Percentiles rank a stretch among this genome's conserved stretches.
phyloP scores from a whole-genome alignment of 2,113 vertebrate genomes.

The Etheostoma spectabile region DNA sequence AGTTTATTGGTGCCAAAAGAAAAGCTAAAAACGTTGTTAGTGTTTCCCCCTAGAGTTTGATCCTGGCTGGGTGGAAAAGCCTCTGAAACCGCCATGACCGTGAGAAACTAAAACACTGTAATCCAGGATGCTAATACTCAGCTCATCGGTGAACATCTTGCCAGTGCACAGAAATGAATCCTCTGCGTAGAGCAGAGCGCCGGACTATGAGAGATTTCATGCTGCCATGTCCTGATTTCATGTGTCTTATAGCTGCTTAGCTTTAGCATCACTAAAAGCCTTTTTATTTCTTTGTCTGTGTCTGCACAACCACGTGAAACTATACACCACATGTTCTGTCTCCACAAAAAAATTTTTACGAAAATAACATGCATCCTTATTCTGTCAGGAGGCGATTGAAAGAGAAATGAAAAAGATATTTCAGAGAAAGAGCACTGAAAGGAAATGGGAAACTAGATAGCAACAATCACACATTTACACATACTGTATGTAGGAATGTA shows the following conservation, averaged over 20 bases:
- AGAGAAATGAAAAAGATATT: constrained; percentile 53
- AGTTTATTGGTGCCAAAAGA: constrained; percentile 10
- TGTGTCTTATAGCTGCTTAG: constrained; percentile 39
- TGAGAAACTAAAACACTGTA: constrained; percentile 37
- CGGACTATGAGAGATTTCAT: constrained; percentile 35
- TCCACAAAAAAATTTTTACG: constrained; percentile 44
- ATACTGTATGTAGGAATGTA: constrained; percentile 44
- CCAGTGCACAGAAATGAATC: neutral
- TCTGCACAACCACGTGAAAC: constrained; percentile 4
- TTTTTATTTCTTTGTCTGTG: constrained; percentile 21
- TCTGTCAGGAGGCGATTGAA: constrained; percentile 49
- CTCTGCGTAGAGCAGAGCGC: neutral
- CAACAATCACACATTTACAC: constrained; percentile 61
- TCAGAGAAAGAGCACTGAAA: constrained; percentile 23
- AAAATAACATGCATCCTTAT: constrained; percentile 51
- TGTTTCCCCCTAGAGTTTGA: neutral
- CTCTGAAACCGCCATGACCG: neutral
- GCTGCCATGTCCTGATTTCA: constrained; percentile 43
- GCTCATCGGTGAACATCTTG: constrained; percentile 24
- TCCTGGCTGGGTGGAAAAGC: constrained; percentile 5
- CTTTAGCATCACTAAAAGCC: constrained; percentile 13
- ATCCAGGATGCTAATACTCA: constrained; percentile 21
- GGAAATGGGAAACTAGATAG: constrained; percentile 56
- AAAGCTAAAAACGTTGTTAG: neutral
- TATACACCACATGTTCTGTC: constrained; percentile 43